Percentiles rank a stretch among this genome's conserved stretches.
Conservation (phyloP, 2,113 vertebrate genomes). For the Tupaia chinensis region DNA sequence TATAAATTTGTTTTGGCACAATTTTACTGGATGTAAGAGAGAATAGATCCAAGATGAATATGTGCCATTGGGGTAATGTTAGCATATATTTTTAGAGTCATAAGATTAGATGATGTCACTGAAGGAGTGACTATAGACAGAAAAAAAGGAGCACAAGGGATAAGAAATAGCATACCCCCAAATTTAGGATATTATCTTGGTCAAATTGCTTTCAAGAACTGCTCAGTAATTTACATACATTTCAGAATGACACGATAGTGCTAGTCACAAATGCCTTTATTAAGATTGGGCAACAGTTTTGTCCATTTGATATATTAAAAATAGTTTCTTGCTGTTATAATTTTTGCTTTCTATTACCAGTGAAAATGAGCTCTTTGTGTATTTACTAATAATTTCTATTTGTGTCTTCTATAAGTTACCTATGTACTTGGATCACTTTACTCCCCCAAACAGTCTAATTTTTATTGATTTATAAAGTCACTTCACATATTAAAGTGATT, state of each 20-base stretch:
- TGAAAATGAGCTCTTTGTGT: background rate
- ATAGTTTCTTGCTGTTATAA: background rate
- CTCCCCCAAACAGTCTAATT: background rate
- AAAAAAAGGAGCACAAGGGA: background rate
- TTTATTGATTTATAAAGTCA: constrained; percentile 3
- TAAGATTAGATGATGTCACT: background rate
- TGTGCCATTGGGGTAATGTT: background rate
- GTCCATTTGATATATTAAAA: constrained; percentile 16
- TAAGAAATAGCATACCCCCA: background rate
- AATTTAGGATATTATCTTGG: background rate
- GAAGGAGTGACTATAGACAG: background rate
- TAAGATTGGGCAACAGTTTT: background rate
- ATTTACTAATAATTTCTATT: background rate
- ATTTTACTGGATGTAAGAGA: background rate
- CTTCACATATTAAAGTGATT: constrained; percentile 17
- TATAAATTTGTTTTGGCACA: background rate
- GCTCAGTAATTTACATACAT: background rate
- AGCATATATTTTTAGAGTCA: background rate
- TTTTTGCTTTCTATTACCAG: background rate
- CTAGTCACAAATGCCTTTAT: background rate
- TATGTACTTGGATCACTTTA: background rate
- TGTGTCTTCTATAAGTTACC: constrained; percentile 12
- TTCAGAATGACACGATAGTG: background rate
- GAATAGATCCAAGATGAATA: background rate
- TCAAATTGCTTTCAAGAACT: background rate